Evolutionary conservation across 1,140 invertebrate genomes (phyloP), one percentile per base, ranked within the genome.

Genomic region (Aphelenchoides besseyi): DNA sequence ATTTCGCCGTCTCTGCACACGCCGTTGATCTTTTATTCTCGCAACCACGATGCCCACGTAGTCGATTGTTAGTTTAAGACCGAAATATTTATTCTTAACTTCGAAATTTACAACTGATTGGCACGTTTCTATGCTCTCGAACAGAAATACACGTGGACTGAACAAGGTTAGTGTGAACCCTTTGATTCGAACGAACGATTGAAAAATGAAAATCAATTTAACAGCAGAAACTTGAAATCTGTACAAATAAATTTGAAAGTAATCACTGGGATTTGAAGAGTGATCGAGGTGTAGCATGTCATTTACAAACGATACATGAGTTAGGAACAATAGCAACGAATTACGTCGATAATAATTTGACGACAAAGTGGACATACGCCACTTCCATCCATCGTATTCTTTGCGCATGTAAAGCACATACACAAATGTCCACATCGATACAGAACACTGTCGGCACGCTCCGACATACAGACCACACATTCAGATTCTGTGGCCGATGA

Each of bases 371-470:
- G 63, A 32, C 63, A 66, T 2, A 33, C 12, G 16, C 26, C 12
- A 28, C 12, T 41, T 26, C 16, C 30, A 29, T 66, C 36, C 32
- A 32, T 29, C 63, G 63, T 66, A n/a, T 53, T 29, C 1, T 35
- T 12, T 16, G 63, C 63, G 3, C 63, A 66, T 33, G 16, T 12
- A 32, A 66, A 96, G 84, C 95, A 97, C 93, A 97, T 95, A 82
- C 95, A 97, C 92, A 97, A 94, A 87, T 97, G 94, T 35, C 95
- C 94, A 85, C 95, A 97, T 87, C 91, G 92, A 83, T 97, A 97
- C n/a, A 97, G 87, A 29, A 95, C 94, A 78, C 91, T 91, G 85
- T 97, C 92, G 57, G 95, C 92, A 61, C 89, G 12, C 89, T 76
- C 92, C 89, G 84, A 97, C 94, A 81, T 92, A 95, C 95, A 97